Percentiles rank a stretch among this genome's conserved stretches.
phyloP scores from a whole-genome alignment of 30 jellyfish, hydroid and myxozoan genomes.

The Clytia hemisphaerica region DNA sequence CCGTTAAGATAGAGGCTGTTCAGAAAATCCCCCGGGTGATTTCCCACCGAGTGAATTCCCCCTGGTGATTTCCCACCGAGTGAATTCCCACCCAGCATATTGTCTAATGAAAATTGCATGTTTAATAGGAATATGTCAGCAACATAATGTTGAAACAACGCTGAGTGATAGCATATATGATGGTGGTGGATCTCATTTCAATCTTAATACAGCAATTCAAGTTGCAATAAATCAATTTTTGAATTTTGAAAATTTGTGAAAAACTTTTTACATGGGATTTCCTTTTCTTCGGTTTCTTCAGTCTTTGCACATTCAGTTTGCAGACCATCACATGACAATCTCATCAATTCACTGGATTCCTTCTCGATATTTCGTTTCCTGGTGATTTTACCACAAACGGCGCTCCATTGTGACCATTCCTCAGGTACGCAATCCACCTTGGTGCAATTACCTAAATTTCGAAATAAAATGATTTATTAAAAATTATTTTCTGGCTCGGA shows the following conservation, averaged over 20 bases:
- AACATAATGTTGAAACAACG: too few relatives aligned
- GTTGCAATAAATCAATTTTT: background rate
- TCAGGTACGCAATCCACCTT: conserved; percentile 13
- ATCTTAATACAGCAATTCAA: too few relatives aligned
- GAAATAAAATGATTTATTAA: background rate
- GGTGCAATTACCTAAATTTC: conserved; percentile 24
- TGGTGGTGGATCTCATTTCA: too few relatives aligned
- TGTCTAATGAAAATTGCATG: too few relatives aligned
- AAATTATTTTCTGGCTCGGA: background rate
- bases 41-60: too few relatives aligned
- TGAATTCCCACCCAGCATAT: too few relatives aligned
- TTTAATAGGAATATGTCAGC: too few relatives aligned
- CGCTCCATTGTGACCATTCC: conserved; percentile 46
- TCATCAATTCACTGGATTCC: background rate
- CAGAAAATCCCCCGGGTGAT: too few relatives aligned
- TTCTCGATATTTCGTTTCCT: conserved; percentile 7
- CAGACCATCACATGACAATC: conserved; percentile 25
- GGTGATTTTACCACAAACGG: conserved; percentile 36
- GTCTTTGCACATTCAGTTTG: conserved; percentile 21
- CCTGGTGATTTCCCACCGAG: too few relatives aligned
- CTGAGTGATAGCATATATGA: too few relatives aligned
- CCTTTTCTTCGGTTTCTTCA: conserved; percentile 10
- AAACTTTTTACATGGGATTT: background rate
- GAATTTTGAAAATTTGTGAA: background rate
- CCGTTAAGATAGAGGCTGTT: too few relatives aligned